Base-by-base conservation (phyloP, 2,888 invertebrate genomes). In the Sepioteuthis lessoniana region DNA sequence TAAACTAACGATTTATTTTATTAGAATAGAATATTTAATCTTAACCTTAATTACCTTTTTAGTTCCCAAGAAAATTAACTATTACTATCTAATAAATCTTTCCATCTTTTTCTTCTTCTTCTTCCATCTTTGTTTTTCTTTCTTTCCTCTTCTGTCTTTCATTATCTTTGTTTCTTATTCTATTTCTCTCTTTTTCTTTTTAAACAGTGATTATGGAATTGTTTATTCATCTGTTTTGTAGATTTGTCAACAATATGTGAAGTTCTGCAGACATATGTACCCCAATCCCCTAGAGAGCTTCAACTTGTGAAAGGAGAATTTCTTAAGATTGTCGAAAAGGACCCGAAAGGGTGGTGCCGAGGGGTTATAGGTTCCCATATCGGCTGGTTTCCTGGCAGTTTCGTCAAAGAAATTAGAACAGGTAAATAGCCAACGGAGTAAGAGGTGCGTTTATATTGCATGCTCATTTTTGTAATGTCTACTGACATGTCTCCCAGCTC, bases 321-420 rank as follows among this genome's bases (percentile, higher is more conserved):
- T 47, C 47, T 92, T 47, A 92, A 92, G 47, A 47, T 92, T 92
- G 92, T 92, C 42, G 92, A 92, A 47, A 92, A 92, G 47, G 92
- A 92, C 92, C 47, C 38, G 46, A 92, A 92, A 47, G 92, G 92
- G 92, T 92, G 92, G 92, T 92, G 92, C 92, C 92, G 92, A 92
- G 92, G 92, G 92, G 92, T 92, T 42, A 92, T 92, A 47, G 92
- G 92, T 31, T n/a, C 92, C 19, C n/a, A 92, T 92, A 92, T 92
- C 47, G 92, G 92, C 38, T 92, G 92, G 92, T 92, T 92, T 46
- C 92, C 92, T 19, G 92, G 92, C 92, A 92, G 92, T 92, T 92
- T 42, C 92, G 92, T 92, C 92, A 92, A 92, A 92, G 92, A 92
- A 31, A 92, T 92, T 92, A 92, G 92, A 92, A 92, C 92, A 92